Evolutionary conservation across 1,140 invertebrate species (phyloP), one percentile per base, ranked within the genome.

Genomic region (Drosophila mayri): DNA sequence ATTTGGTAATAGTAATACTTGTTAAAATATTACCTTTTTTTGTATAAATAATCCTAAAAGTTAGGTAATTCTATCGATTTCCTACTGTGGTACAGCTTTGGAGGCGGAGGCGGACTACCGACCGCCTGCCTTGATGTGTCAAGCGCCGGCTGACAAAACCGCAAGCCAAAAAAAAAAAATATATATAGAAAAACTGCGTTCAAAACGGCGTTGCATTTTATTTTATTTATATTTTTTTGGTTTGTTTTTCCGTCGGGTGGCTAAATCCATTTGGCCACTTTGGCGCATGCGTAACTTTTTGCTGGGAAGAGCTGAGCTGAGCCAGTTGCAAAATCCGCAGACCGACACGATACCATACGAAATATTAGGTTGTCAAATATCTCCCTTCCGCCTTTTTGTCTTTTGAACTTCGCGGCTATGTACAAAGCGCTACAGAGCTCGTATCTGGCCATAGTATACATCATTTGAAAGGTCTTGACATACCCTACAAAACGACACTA

Each of bases 81-180:
- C 71, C 52, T 58, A 71, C 28, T 41, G 12, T 40, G 20, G 50
- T 44, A 22, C 28, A 20, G 40, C 10, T n/a, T 22, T 37, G 12
- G 43, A 70, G 32, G 65, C 28, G 68, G 66, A 59, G 68, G 68
- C 44, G 68, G 37, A 22, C 44, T 41, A 43, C 40, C 50, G 49
- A 60, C 62, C 40, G 57, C 50, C 66, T 78, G 81, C 84, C 84
- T 90, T 90, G 77, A 90, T 60, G 81, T 90, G 85, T 88, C 84
- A 80, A 78, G 49, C 52, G 52, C 43, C 50, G 37, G 62, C 66
- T 66, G 63, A 72, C 46, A 76, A 83, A 73, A 81, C 44, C 79
- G 61, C 73, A 72, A 59, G 46, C 79, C 49, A 67, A 71, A 57
- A 63, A 61, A 30, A 35, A 60, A 10, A 10, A 11, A 12, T 11